Base-by-base conservation (phyloP, 2,888 invertebrate genomes). In the Drosophila conformis region DNA sequence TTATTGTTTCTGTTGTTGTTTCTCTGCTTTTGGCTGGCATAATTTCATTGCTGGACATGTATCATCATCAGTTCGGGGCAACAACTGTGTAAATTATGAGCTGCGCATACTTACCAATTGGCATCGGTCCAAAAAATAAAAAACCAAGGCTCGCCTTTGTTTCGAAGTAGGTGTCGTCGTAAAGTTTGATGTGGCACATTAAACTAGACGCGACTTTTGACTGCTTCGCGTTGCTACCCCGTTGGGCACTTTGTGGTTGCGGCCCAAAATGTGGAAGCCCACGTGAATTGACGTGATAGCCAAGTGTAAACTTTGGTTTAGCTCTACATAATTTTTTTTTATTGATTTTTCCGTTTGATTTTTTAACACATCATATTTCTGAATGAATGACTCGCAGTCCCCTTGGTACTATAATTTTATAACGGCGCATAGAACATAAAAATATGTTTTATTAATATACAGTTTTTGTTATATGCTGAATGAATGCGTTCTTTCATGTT, bases 71-170 rank as follows among this genome's bases (percentile, higher is more conserved):
- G 58, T 80, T 70, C 58, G 57, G 57, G 59, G 63, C 69, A 80
- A 80, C 83, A 85, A 83, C 83, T 85, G 89, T 82, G 80, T 78
- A 87, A 89, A 87, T 85, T 85, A 89, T 89, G 89, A 84, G 84
- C 78, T 77, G 82, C 67, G 76, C 87, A 69, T 73, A 76, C 84
- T 85, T 84, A 84, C 82, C 84, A 89, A 87, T 84, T 84, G 87
- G 83, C 88, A 86, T 71, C 81, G 83, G 70, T 80, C 69, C 73
- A 80, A 81, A 33, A 40, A 51, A 33, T 15, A 21, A 31, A 31
- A 11, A 18, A 40, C 35, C 73, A 61, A 64, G 53, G 74, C 54
- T 57, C 35, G 73, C 52, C 68, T 66, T 78, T 77, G 63, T 65
- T 42, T 67, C 75, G 83, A 85, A 89, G 90, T 86, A 86, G 85